Evolutionary conservation across 53 echinoderm and acorn worm species (phyloP), one percentile per base, ranked within the genome.

Genomic region (Astropecten irregularis): DNA sequence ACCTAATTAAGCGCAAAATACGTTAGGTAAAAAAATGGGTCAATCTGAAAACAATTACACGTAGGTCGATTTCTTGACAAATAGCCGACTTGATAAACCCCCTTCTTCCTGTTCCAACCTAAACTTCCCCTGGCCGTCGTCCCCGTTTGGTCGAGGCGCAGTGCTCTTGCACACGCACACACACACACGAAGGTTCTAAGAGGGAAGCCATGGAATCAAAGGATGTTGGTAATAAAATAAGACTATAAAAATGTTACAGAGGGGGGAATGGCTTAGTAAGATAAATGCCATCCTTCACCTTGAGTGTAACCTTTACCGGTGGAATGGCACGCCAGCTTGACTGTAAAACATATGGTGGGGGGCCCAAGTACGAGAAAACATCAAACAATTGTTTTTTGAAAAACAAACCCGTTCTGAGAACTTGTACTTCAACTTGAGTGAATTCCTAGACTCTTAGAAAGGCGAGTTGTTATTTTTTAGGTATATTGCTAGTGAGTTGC

Each of bases 141-240:
- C 28, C 14, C 11, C 9, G n/a, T n/a, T n/a, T n/a, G n/a, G n/a
- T n/a, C n/a, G n/a, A n/a, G n/a, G n/a, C n/a, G n/a, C n/a, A n/a
- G n/a, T n/a, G n/a, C n/a, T n/a, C n/a, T n/a, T n/a, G n/a, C n/a
- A n/a, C n/a, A n/a, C n/a, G n/a, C n/a, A n/a, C 21, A 68, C 42
- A 69, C 28, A 69, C 16, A 15, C 50, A 49, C 33, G 3, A 4
- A 28, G 11, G 29, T 26, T 48, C 48, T 8, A 18, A 48, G 49
- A 26, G 11, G 42, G 49, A n/a, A 16, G 32, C 71, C 31, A 19
- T n/a, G 20, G 49, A 51, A 28, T 23, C 0, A 21, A 32, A 71
- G 71, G 71, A 71, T 71, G 71, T 52, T 50, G 8, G n/a, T 71
- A 71, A 71, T 71, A 49, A 71, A 52, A 2, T 32, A 18, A 71